Evolutionary conservation across 2,888 invertebrate species (phyloP).

Genomic region (Rapana venosa): DNA sequence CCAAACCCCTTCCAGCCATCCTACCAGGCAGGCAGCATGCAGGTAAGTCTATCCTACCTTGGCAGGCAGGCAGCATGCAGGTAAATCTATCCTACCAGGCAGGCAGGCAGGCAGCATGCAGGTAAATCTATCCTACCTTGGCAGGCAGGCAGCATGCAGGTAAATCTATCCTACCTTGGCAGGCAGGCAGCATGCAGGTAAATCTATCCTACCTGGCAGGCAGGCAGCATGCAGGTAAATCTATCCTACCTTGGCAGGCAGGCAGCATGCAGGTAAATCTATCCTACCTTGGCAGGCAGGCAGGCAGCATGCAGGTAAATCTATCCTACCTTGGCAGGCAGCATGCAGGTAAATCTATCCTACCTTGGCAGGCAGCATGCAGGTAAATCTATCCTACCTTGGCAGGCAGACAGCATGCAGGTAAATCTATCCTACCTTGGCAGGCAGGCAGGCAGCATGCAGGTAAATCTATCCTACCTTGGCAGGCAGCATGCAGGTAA

Average conservation of each 20-base stretch:
- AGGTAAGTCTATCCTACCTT: too few relatives aligned
- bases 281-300: slow-evolving; percentile 48
- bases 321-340: too few relatives aligned
- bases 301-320: too few relatives aligned
- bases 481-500: slow-evolving; percentile 51
- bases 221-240: slow-evolving; percentile 49
- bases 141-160: slow-evolving; percentile 50
- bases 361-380: slow-evolving; percentile 50
- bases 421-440: slow-evolving; percentile 4
- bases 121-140: slow-evolving; percentile 1
- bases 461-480: neutral
- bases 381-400: too few relatives aligned
- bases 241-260: too few relatives aligned
- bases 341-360: neutral
- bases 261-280: too few relatives aligned
- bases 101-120: slow-evolving; percentile 42
- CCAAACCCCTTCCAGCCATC: too few relatives aligned
- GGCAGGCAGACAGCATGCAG: too few relatives aligned
- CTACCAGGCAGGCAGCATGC: too few relatives aligned
- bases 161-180: too few relatives aligned
- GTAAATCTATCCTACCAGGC: slow-evolving; percentile 24
- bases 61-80: too few relatives aligned
- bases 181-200: too few relatives aligned
- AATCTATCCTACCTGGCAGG: slow-evolving; percentile 42
- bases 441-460: slow-evolving; percentile 45